phyloP scores from a whole-genome alignment of 1,140 invertebrate species.

The Drosophila tropicalis region DNA sequence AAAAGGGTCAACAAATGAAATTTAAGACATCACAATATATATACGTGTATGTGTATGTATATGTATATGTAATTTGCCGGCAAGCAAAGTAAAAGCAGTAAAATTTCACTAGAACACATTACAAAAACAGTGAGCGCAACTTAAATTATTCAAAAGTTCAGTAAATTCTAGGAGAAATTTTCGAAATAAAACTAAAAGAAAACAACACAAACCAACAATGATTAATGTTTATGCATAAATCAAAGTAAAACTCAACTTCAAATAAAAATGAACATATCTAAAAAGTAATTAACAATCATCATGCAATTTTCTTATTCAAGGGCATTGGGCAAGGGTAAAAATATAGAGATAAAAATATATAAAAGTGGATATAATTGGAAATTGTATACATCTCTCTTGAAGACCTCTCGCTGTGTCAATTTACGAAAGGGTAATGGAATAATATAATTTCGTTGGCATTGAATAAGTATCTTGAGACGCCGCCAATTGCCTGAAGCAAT shows the following conservation, averaged over 20 bases:
- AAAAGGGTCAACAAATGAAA: slow-evolving; percentile 48
- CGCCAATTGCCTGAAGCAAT: no score
- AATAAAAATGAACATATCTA: slow-evolving; percentile 82
- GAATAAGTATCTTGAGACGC: no score
- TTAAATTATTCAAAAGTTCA: slow-evolving; percentile 62
- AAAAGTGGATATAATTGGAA: not conserved
- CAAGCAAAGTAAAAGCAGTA: slow-evolving; percentile 41
- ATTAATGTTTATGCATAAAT: slow-evolving; percentile 77
- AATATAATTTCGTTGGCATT: no score
- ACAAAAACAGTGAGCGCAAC: slow-evolving; percentile 47
- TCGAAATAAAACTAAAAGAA: slow-evolving; percentile 36
- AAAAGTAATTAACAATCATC: slow-evolving; percentile 45
- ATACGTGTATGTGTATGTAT: slow-evolving; percentile 31
- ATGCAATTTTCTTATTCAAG: slow-evolving; percentile 16
- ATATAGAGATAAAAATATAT: not conserved
- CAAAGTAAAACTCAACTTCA: slow-evolving; percentile 76
- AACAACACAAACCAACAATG: slow-evolving; percentile 43
- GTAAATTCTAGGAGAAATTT: slow-evolving; percentile 74
- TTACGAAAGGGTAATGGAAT: no score
- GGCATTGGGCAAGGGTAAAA: not conserved
- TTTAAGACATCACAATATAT: slow-evolving; percentile 38
- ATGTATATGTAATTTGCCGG: slow-evolving; percentile 31
- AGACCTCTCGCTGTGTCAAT: no score
- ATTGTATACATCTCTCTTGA: not conserved
- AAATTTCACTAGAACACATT: slow-evolving; percentile 60